Base-by-base conservation (phyloP, 2,797 vertebrate genomes). In the Enteromius paludinosus region DNA sequence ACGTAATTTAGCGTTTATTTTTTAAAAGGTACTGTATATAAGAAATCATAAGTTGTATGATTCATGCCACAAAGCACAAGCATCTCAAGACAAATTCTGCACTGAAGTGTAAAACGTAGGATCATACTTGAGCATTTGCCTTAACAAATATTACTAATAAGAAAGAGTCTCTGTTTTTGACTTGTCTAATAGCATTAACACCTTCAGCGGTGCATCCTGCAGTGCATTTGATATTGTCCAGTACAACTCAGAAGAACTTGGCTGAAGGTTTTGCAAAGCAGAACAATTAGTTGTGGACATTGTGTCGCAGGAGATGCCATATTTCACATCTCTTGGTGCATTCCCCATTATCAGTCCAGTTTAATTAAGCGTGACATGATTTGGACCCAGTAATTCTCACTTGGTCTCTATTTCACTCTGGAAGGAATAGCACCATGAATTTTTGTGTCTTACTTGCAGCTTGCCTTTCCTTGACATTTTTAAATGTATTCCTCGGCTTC, bases 341-440 rank as follows among this genome's bases (percentile, higher is more conserved):
- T 33, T 74, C 17, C 52, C 11, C 33, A 82, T 66, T 82, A 74
- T 74, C 47, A 65, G 45, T 74, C 80, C 45, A 43, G 49, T 66
- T 82, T 43, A 74, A 82, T 74, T 75, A 38, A 74, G 70, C n/a
- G 47, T 66, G 80, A 65, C 33, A 43, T 38, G 45, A 64, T 66
- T 82, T 82, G 71, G 71, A 74, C 45, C 12, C 49, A 11, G 33
- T 41, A 65, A 62, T 62, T 72, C 66, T 70, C 66, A 62, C 43
- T 38, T 78, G 69, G 68, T 43, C 68, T 78, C 20, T n/a, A 18
- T 61, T 81, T 73, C 14, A 25, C 35, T 72, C 59, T 62, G 79
- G 69, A 81, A 64, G 20, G 59, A 72, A 81, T 49, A 38, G 15
- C 8, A 52, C 30, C 38, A 47, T 49, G 28, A 81, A 6, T 41